Evolutionary conservation across 2,113 vertebrate genomes (phyloP), one percentile per base, ranked within the genome.

Genomic region (Chamaea fasciata): DNA sequence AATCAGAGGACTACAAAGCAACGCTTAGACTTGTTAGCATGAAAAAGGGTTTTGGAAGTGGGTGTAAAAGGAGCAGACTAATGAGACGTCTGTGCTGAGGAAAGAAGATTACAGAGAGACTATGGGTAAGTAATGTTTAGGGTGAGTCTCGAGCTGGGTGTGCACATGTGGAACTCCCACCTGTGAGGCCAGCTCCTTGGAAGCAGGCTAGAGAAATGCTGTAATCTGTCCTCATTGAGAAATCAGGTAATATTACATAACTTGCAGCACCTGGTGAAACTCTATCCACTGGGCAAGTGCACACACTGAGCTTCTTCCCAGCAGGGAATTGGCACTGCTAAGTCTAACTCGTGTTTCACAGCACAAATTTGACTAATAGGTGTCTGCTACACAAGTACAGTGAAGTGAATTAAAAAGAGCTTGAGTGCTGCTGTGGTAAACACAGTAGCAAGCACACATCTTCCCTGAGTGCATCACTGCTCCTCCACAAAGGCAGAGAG

Each of bases 21-120:
- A 93, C 13, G 77, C 93, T 97, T 92, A 93, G 92, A 28, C 92
- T 96, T 56, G 94, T 95, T 95, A 95, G 94, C 91, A 94, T 96
- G 95, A 96, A 91, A 97, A 97, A 97, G 91, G 60, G 70, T 73
- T 96, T 95, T 92, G 92, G 91, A 91, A 96, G 95, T 95, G 88
- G 96, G 90, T 94, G 88, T 93, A 92, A 70, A 91, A 95, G 91
- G 50, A 91, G 89, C 71, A 96, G 94, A 95, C 92, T 96, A 97
- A 96, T 96, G 90, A 96, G 89, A 96, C 15, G 86, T 95, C 90
- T 94, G 83, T 77, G 86, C 83, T 80, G 93, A 94, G 84, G 77
- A 71, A 83, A 82, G 89, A 96, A 94, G 92, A 94, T 96, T 96
- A 96, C 92, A 96, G 92, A 94, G 95, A 93, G 62, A 55, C 88